A percentile compares a stretch with the other conserved stretches of the same genome.
These are phyloP conservation scores for Excalfactoria chinensis DNA, from an alignment of 2,113 vertebrate species.

Conservation along the genomic window DNA sequence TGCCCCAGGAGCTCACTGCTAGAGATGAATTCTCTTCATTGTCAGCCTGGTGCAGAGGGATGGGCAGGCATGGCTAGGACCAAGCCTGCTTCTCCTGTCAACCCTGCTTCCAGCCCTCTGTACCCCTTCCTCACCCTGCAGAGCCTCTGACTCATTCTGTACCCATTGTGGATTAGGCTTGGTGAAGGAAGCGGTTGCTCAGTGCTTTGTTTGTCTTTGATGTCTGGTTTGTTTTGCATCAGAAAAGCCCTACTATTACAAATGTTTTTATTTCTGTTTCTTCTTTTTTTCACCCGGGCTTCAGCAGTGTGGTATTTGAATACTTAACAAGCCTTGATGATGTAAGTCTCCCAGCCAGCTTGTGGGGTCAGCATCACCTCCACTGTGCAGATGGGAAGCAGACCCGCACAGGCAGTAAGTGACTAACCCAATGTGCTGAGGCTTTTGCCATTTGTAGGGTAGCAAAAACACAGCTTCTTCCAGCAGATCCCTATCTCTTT, in stretches of 20 bases:
- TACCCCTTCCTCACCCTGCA: neutral
- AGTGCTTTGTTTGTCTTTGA: constrained; percentile 26
- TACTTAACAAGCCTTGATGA: neutral
- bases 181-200: neutral
- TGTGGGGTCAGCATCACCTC: constrained; percentile 28
- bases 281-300: neutral
- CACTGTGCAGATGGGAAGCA: neutral
- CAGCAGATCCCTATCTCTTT: neutral
- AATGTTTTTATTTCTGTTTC: constrained; percentile 25
- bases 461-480: neutral
- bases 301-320: neutral
- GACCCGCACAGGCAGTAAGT: constrained; percentile 6
- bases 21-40: neutral
- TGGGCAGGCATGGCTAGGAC: neutral
- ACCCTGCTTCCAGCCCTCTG: neutral
- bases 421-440: neutral
- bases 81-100: neutral
- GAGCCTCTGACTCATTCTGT: neutral
- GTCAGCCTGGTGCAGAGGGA: neutral
- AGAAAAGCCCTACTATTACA: neutral
- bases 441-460: neutral
- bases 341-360: constrained; percentile 13
- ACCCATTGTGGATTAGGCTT: neutral
- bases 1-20: neutral
- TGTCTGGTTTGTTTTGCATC: constrained; percentile 37